A percentile compares a stretch with the other conserved stretches of the same genome.
Evolutionary conservation across 2,888 invertebrate species (phyloP).

Genomic region (Lomographa bimaculata): DNA sequence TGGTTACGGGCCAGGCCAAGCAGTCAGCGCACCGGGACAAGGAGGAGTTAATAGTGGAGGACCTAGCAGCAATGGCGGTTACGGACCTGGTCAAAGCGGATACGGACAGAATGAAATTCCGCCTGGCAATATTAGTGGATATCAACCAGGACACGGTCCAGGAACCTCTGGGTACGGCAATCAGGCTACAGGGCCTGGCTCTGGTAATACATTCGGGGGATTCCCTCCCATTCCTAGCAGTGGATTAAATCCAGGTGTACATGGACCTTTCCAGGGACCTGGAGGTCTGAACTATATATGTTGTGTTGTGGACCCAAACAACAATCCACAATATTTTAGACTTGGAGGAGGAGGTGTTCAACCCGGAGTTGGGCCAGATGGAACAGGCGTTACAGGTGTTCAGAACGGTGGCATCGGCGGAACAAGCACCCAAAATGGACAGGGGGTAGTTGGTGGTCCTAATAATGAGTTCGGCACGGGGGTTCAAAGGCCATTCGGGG

Average conservation of each 20-base stretch:
- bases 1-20: slow-evolving; percentile 7
- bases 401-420: neutral
- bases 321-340: slow-evolving; percentile 34
- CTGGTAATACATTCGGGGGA: neutral
- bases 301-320: slow-evolving; percentile 44
- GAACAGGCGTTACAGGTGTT: slow-evolving; percentile 6
- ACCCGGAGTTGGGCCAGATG: slow-evolving; percentile 10
- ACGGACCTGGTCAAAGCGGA: slow-evolving; percentile 14
- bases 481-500: slow-evolving; percentile 3
- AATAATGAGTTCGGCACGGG: neutral
- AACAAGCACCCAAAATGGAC: slow-evolving; percentile 10
- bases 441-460: neutral
- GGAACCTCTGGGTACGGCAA: slow-evolving; percentile 9
- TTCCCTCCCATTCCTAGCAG: slow-evolving; percentile 14
- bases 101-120: neutral
- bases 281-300: slow-evolving; percentile 49
- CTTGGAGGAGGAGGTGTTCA: slow-evolving; percentile 21
- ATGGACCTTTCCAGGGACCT: slow-evolving; percentile 42
- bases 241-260: slow-evolving; percentile 30
- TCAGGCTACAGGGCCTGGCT: slow-evolving; percentile 1
- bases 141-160: slow-evolving; percentile 9
- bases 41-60: no score
- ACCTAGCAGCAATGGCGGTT: neutral
- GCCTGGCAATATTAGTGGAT: slow-evolving; percentile 2
- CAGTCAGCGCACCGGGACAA: no score